Evolutionary conservation across 2,888 invertebrate species (phyloP).

Genomic region (Amiota minor): DNA sequence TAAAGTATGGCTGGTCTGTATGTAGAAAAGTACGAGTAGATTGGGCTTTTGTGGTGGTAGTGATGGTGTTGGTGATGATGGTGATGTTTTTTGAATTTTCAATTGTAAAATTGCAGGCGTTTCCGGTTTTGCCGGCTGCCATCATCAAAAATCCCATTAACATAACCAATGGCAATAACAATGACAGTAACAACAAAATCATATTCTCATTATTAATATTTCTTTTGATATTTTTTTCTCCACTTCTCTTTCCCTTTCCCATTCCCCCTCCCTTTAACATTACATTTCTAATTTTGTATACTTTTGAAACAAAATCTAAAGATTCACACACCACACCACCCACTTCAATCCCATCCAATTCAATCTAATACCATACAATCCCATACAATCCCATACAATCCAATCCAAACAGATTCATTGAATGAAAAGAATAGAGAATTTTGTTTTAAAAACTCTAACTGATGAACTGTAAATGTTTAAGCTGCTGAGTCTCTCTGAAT

Average conservation of each 20-base stretch:
- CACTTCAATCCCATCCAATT: no score
- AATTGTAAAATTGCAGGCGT: conserved; percentile 68
- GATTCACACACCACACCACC: no score
- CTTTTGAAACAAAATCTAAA: no score
- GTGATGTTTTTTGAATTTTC: conserved; percentile 56
- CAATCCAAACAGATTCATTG: no score
- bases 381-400: no score
- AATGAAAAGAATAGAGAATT: no score
- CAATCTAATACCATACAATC: no score
- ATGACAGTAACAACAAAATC: not conserved
- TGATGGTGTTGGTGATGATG: not conserved
- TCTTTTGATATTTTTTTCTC: conserved; percentile 19
- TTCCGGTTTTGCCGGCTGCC: conserved; percentile 63
- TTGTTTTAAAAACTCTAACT: no score
- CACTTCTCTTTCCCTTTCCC: not conserved
- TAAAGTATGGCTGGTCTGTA: no score
- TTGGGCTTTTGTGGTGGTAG: conserved; percentile 6
- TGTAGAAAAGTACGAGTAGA: no score
- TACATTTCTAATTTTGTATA: not conserved
- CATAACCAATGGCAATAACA: conserved; percentile 41
- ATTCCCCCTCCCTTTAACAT: conserved; percentile 7
- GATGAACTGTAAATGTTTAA: no score
- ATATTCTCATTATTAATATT: conserved; percentile 19
- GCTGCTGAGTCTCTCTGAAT: no score
- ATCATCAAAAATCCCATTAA: conserved; percentile 56